A percentile compares a stretch with the other conserved stretches of the same genome.
phyloP scores from a whole-genome alignment of 2,888 invertebrate genomes.

The Serripes groenlandicus region DNA sequence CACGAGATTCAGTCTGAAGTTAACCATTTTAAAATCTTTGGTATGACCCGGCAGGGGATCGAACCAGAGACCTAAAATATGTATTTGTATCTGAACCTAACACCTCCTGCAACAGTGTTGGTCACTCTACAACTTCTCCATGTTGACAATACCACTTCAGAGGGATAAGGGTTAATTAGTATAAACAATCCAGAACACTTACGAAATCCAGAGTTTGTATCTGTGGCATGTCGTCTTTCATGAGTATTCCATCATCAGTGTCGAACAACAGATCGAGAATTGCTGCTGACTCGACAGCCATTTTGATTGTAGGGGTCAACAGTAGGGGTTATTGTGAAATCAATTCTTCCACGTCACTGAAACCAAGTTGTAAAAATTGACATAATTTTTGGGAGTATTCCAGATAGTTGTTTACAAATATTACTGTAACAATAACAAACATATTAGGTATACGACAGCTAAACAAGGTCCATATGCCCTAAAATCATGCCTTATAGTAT shows the following conservation, averaged over 20 bases:
- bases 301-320: constrained; percentile 37
- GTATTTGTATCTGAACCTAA: no score
- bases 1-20: no score
- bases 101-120: no score
- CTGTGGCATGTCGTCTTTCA: constrained; percentile 70
- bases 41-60: no score
- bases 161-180: no score
- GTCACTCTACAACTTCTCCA: no score
- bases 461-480: not conserved
- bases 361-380: constrained; percentile 12
- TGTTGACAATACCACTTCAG: not conserved
- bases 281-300: constrained; percentile 63
- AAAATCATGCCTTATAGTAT: not conserved
- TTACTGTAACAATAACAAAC: not conserved
- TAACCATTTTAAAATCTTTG: no score
- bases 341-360: constrained; percentile 61
- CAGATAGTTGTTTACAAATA: not conserved
- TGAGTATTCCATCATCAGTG: constrained; percentile 75
- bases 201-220: constrained; percentile 73
- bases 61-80: no score
- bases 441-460: not conserved
- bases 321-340: constrained; percentile 37
- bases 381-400: not conserved
- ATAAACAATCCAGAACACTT: constrained; percentile 53
- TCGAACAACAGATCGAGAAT: constrained; percentile 82